These are phyloP conservation scores for Epizoanthus illoricatus DNA, from an alignment of 92 coral and sea anemone species.

Conservation along the genomic window DNA sequence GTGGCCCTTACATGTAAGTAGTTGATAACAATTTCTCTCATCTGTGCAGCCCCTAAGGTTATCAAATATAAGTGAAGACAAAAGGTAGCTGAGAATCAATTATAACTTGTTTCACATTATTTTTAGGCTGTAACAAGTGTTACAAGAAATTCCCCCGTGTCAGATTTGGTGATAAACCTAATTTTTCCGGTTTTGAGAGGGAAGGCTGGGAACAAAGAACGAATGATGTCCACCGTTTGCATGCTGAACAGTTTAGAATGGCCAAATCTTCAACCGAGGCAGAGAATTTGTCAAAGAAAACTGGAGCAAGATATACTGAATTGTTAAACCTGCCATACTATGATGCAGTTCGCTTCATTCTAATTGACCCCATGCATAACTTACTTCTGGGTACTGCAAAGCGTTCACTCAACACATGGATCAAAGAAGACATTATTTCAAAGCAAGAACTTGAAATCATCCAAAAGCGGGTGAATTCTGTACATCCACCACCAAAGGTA, in stretches of 20 bases:
- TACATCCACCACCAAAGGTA: conserved; percentile 50
- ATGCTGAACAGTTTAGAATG: conserved; percentile 48
- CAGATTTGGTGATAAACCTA: conserved; percentile 56
- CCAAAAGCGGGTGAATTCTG: conserved; percentile 50
- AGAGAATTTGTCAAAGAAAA: neutral
- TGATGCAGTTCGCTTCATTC: conserved; percentile 55
- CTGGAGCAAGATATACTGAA: too few species aligned
- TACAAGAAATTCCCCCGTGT: conserved; percentile 49
- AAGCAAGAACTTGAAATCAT: conserved; percentile 42
- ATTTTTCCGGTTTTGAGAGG: conserved; percentile 58
- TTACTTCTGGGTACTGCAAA: conserved; percentile 63
- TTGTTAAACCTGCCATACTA: neutral
- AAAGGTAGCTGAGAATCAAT: neutral
- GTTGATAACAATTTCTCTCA: neutral
- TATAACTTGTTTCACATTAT: neutral
- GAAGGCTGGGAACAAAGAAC: conserved; percentile 53
- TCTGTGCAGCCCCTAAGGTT: neutral
- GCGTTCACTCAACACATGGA: conserved; percentile 49
- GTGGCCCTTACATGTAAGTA: neutral
- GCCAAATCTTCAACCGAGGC: conserved; percentile 24
- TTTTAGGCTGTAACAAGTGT: conserved; percentile 63
- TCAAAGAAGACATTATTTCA: conserved; percentile 33
- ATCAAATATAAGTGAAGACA: neutral
- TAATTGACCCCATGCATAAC: conserved; percentile 71
- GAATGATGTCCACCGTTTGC: conserved; percentile 38